Evolutionary conservation across 2,113 vertebrate genomes (phyloP).

Genomic region (Clinocottus analis): DNA sequence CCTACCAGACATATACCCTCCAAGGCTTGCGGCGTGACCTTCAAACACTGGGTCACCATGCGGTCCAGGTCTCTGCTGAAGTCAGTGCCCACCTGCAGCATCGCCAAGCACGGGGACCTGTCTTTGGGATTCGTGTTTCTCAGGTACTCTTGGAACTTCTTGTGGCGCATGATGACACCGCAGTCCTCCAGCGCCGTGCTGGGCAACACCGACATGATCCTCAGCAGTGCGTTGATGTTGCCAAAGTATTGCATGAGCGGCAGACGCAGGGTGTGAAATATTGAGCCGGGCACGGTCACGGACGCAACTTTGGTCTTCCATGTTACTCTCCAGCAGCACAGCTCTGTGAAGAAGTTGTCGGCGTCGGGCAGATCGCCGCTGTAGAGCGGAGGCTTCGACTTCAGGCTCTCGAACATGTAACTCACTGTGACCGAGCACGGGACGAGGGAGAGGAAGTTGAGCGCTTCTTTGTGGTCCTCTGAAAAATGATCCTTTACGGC

Average conservation of each 20-base stretch:
- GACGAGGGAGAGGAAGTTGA: conserved; percentile 94
- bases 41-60: conserved; percentile 85
- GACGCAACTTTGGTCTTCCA: conserved; percentile 97
- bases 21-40: conserved; percentile 83
- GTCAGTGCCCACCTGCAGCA: conserved; percentile 86
- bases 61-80: conserved; percentile 84
- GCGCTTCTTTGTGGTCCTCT: conserved; percentile 93
- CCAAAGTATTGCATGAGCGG: conserved; percentile 95
- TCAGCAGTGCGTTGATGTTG: conserved; percentile 91
- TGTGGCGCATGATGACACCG: conserved; percentile 87
- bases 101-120: conserved; percentile 88
- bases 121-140: conserved; percentile 87
- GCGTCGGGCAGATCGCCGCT: conserved; percentile 93
- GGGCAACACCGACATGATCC: conserved; percentile 92
- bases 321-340: conserved; percentile 97
- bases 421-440: conserved; percentile 93
- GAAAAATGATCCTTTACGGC: conserved; percentile 97
- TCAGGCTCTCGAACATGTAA: conserved; percentile 87
- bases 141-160: conserved; percentile 90
- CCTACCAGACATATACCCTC: conserved; percentile 86
- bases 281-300: conserved; percentile 91
- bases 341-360: conserved; percentile 93
- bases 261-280: conserved; percentile 92
- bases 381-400: conserved; percentile 93
- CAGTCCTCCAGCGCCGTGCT: conserved; percentile 92